Conservation (phyloP, 1,140 invertebrate species). For the Temnothorax curvispinosus region DNA sequence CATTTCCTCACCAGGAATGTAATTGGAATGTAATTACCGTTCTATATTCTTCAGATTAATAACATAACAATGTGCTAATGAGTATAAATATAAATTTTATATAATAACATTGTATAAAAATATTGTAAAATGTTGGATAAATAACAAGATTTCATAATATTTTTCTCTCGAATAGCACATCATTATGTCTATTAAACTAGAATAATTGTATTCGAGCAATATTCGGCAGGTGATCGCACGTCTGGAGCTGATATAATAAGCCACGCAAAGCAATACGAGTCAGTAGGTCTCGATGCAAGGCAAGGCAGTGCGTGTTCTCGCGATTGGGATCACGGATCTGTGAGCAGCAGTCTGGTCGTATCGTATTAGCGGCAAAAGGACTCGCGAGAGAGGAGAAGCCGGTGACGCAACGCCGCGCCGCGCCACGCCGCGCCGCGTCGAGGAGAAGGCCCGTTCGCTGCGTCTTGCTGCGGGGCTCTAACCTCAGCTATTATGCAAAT, state of each 20-base stretch:
- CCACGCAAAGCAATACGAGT: not conserved
- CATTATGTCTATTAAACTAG: not conserved
- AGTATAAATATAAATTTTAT: not conserved
- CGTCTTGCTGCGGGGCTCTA: constrained; percentile 59
- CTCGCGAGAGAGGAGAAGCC: constrained; percentile 31
- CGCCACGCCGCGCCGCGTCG: constrained; percentile 27
- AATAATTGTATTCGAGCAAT: not conserved
- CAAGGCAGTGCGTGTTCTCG: constrained; percentile 9
- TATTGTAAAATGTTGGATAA: not conserved
- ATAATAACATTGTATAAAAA: not conserved
- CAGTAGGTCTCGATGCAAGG: not conserved
- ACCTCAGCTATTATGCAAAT: constrained; percentile 82
- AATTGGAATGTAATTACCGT: not conserved
- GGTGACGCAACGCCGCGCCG: constrained; percentile 62
- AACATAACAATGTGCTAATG: not conserved
- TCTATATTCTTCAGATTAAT: not conserved
- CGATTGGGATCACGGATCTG: constrained; percentile 41
- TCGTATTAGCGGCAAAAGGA: constrained; percentile 33
- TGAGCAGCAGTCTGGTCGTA: constrained; percentile 12
- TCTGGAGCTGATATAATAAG: not conserved
- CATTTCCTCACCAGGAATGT: not conserved
- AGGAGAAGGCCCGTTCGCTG: constrained; percentile 54
- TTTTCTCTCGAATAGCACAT: not conserved
- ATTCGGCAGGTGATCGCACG: not conserved
- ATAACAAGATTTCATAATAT: not conserved